Evolutionary conservation across 2,797 vertebrate genomes (phyloP), one percentile per base, ranked within the genome.

Genomic region (Lindbergichthys nudifrons): DNA sequence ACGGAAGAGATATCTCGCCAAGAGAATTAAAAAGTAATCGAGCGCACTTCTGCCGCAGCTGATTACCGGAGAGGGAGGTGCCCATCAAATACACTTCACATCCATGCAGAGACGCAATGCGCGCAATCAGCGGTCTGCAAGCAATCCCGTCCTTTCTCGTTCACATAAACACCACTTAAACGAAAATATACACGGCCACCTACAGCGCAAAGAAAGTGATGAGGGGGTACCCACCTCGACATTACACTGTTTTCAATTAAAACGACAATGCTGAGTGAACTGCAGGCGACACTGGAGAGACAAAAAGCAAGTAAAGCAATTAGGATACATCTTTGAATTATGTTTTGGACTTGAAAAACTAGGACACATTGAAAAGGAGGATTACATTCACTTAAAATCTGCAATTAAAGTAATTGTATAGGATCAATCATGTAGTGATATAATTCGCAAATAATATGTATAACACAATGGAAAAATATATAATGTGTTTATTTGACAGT

Each of bases 161-260:
- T 93, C 95, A 97, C 95, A 95, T 98, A 98, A 97, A 97, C 96
- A 97, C 89, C 94, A 93, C 96, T 96, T 93, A 87, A 97, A 96
- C 90, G 92, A 97, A 98, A 98, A 98, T 96, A 97, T 92, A 96
- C 96, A 93, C 70, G 97, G 95, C 97, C 97, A 98, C 97, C 96
- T 96, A 98, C 96, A 85, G 92, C 93, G 96, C 59, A 63, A 92
- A 72, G 92, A 91, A 94, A 94, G 95, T 88, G 83, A 89, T 91
- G 92, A 92, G 79, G 92, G 89, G 86, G 90, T 65, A 50, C 89
- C 91, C 92, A 88, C 91, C 86, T 85, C 82, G 42, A 75, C 86
- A 79, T 86, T 78, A 89, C 88, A 82, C 93, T 94, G 93, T 83
- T 94, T 93, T 92, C 90, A 94, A 94, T 94, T 94, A 92, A 83